A percentile compares a stretch with the other conserved stretches of the same genome.
phyloP scores from a whole-genome alignment of 2,888 invertebrate species.

The Tetheella fluctuosa region DNA sequence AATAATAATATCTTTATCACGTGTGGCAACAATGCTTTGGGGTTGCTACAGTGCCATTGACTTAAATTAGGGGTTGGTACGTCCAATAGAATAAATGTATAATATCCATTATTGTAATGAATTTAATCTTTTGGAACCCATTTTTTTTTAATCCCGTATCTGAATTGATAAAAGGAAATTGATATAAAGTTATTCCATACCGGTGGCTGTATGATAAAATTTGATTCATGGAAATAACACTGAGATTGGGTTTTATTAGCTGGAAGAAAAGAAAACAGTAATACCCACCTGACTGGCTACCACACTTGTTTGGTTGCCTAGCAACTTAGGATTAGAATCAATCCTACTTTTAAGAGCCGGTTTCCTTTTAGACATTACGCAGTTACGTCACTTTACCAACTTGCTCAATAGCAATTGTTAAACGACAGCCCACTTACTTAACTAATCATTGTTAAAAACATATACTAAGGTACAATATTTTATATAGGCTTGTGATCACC shows the following conservation, averaged over 20 bases:
- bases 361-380: too few species aligned
- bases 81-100: slow-evolving; percentile 34
- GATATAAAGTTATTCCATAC: neutral
- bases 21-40: slow-evolving; percentile 21
- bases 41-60: slow-evolving; percentile 10
- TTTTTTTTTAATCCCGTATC: slow-evolving; percentile 18
- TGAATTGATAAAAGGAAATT: neutral
- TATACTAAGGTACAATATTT: too few species aligned
- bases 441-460: too few species aligned
- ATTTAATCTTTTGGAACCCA: slow-evolving; percentile 40
- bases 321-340: too few species aligned
- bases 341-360: too few species aligned
- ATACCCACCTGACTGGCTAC: too few species aligned
- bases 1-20: slow-evolving; percentile 27
- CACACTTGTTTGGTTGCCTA: too few species aligned
- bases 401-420: too few species aligned
- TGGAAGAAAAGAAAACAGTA: too few species aligned
- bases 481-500: too few species aligned
- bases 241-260: neutral
- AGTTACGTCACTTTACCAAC: too few species aligned
- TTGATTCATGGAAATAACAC: neutral
- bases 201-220: neutral
- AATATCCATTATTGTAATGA: slow-evolving; percentile 47
- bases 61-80: slow-evolving; percentile 35
- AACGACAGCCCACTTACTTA: too few species aligned